These are phyloP conservation scores for Cecidostiba fungosa DNA, from an alignment of 2,888 invertebrate species.

Conservation along the genomic window DNA sequence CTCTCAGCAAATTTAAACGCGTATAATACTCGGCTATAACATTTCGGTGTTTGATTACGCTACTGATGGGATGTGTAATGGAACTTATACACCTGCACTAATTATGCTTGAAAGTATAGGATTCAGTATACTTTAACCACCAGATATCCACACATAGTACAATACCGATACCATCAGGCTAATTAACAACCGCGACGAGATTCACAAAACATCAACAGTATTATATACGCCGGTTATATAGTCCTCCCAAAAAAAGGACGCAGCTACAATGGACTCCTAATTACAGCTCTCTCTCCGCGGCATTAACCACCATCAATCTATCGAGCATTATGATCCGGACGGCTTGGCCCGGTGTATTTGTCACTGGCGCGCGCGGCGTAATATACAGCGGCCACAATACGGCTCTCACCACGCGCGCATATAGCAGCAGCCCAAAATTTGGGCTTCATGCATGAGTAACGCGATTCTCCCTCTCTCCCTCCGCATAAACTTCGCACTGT, in stretches of 20 bases:
- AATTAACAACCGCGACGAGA: not conserved
- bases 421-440: not conserved
- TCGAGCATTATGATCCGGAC: not conserved
- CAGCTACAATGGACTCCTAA: not conserved
- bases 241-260: no score
- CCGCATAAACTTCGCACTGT: not conserved
- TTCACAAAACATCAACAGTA: not conserved
- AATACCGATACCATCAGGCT: no score
- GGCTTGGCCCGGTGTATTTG: not conserved
- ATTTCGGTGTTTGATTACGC: not conserved
- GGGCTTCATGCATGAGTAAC: constrained; percentile 6
- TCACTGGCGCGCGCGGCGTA: not conserved
- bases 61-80: not conserved
- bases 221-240: not conserved
- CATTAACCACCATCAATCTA: not conserved
- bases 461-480: not conserved
- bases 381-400: constrained; percentile 11
- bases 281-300: not conserved
- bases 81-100: not conserved
- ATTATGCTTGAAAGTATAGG: not conserved
- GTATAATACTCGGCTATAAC: not conserved
- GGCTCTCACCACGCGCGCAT: not conserved
- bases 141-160: no score
- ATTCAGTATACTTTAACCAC: no score
- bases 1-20: constrained; percentile 1